phyloP scores from a whole-genome alignment of 2,888 invertebrate species.

The Ypsolopha scabrella region DNA sequence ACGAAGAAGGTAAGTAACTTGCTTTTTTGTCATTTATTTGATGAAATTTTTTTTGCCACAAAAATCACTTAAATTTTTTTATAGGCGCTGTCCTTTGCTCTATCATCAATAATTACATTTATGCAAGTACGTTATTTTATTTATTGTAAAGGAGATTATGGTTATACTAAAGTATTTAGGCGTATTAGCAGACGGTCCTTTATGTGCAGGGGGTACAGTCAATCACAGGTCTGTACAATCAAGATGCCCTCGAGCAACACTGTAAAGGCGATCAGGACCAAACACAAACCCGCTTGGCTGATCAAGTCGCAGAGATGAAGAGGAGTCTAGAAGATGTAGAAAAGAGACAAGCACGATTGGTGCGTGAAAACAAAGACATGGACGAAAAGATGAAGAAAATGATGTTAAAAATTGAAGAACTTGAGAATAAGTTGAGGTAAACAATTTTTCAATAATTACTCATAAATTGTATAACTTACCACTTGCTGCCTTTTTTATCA shows the following conservation, averaged over 20 bases:
- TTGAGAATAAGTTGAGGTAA: constrained; percentile 53
- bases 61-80: no score
- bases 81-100: no score
- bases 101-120: no score
- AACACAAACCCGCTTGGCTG: constrained; percentile 13
- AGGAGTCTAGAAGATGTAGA: constrained; percentile 35
- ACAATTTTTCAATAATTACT: constrained; percentile 3
- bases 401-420: constrained; percentile 39
- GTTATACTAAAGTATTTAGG: no score
- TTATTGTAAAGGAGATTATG: no score
- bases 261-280: background rate
- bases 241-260: background rate
- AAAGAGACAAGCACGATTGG: constrained; percentile 30
- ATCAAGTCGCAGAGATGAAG: constrained; percentile 34
- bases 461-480: no score
- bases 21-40: no score
- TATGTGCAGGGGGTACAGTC: constrained; percentile 47
- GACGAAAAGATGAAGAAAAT: constrained; percentile 40
- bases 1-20: constrained; percentile 44
- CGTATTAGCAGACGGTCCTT: background rate
- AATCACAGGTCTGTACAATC: constrained; percentile 41
- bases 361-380: constrained; percentile 37
- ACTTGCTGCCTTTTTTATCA: no score
- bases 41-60: no score
- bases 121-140: no score